Evolutionary conservation across 2,888 invertebrate species (phyloP).

Genomic region (Spilarctia lutea): DNA sequence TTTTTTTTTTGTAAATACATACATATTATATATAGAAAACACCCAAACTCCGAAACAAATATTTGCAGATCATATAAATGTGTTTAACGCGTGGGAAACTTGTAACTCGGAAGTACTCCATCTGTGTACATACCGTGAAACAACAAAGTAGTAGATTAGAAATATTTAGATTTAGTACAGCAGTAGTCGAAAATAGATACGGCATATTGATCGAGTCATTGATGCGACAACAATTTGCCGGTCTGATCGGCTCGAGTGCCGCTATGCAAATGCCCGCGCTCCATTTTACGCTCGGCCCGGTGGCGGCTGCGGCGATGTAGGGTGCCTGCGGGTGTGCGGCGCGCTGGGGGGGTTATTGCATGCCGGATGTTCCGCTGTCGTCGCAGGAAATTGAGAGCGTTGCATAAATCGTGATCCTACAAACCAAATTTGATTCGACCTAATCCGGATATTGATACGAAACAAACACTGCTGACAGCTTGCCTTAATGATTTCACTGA

Average conservation of each 20-base stretch:
- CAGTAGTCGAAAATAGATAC: slow-evolving; percentile 63
- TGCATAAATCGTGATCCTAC: slow-evolving; percentile 85
- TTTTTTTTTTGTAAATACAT: too few relatives aligned
- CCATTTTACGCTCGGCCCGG: slow-evolving; percentile 79
- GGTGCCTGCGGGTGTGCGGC: slow-evolving; percentile 44
- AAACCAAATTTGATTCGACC: slow-evolving; percentile 84
- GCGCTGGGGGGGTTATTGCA: slow-evolving; percentile 58
- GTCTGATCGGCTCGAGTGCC: slow-evolving; percentile 78
- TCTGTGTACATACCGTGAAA: not conserved
- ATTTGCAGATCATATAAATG: not conserved
- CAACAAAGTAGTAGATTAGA: slow-evolving; percentile 16
- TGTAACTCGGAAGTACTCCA: not conserved
- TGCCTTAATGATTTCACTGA: slow-evolving; percentile 63
- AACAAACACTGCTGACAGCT: slow-evolving; percentile 73
- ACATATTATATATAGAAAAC: too few relatives aligned
- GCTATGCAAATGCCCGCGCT: slow-evolving; percentile 83
- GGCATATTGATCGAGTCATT: slow-evolving; percentile 81
- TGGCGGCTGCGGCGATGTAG: slow-evolving; percentile 54
- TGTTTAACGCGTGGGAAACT: not conserved
- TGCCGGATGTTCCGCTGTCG: slow-evolving; percentile 83
- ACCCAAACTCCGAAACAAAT: too few relatives aligned
- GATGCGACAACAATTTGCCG: slow-evolving; percentile 85
- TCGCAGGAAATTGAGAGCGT: slow-evolving; percentile 86
- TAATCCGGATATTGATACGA: slow-evolving; percentile 86
- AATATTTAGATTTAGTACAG: slow-evolving; percentile 29